A percentile compares a stretch with the other conserved stretches of the same genome.
Conservation (phyloP, 2,113 vertebrate genomes). For the Acanthochromis polyacanthus region DNA sequence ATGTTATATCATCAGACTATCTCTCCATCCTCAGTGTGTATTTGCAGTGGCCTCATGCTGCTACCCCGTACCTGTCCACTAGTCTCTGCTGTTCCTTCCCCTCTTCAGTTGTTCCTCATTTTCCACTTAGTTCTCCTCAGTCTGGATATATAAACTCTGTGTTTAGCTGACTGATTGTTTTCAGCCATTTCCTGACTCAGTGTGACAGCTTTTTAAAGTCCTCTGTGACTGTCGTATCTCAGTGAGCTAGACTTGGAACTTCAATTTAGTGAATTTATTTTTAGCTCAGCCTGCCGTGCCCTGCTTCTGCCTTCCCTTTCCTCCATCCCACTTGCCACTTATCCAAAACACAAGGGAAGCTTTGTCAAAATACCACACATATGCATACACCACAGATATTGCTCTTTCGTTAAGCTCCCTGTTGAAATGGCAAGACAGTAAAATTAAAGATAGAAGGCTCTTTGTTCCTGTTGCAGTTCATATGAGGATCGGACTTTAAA, state of each 20-base stretch:
- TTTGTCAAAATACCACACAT: slow-evolving; percentile 1
- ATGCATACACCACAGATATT: not conserved
- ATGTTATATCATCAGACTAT: too few relatives aligned
- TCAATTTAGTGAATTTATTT: slow-evolving; percentile 30
- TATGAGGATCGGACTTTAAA: too few relatives aligned
- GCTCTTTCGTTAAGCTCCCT: too few relatives aligned
- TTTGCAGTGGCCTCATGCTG: not conserved
- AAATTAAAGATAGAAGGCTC: too few relatives aligned
- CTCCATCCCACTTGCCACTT: slow-evolving; percentile 10
- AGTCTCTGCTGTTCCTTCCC: not conserved
- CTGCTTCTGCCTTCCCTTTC: slow-evolving; percentile 1
- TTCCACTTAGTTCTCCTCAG: not conserved
- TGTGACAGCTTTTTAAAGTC: not conserved
- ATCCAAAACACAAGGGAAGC: slow-evolving; percentile 8
- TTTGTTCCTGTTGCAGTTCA: too few relatives aligned
- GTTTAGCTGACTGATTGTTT: too few relatives aligned
- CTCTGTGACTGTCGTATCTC: not conserved
- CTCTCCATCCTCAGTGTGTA: not conserved
- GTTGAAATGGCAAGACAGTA: too few relatives aligned
- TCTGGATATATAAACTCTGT: too few relatives aligned
- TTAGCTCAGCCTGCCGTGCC: slow-evolving; percentile 11
- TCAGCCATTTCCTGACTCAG: not conserved
- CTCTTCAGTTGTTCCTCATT: not conserved
- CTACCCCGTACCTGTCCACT: not conserved
- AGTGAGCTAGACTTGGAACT: slow-evolving; percentile 6